These are phyloP conservation scores for Triops cancriformis DNA, from an alignment of 1,140 invertebrate species.

Conservation along the genomic window DNA sequence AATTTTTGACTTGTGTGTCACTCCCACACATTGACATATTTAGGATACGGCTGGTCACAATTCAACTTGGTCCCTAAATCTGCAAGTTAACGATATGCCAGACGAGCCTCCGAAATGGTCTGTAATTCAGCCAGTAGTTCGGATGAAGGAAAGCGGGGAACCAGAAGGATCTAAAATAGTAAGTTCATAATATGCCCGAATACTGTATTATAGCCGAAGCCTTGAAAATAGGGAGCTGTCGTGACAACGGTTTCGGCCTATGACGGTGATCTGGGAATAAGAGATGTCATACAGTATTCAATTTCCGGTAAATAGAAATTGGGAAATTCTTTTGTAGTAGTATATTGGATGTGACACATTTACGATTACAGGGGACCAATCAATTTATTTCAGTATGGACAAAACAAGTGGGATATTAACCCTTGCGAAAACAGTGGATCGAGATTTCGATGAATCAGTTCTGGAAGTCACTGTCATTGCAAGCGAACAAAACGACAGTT, in stretches of 20 bases:
- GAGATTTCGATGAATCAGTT: background rate
- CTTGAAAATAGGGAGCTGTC: background rate
- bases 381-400: constrained; percentile 14
- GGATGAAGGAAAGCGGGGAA: background rate
- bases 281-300: background rate
- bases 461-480: constrained; percentile 1
- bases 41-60: background rate
- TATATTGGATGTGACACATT: background rate
- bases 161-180: background rate
- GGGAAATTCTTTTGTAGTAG: background rate
- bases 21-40: background rate
- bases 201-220: background rate
- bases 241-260: background rate
- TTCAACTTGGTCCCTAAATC: background rate
- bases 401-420: background rate
- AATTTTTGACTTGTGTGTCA: background rate
- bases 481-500: background rate
- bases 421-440: background rate
- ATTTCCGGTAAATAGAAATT: background rate
- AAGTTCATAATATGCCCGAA: background rate
- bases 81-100: background rate
- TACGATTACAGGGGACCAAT: background rate
- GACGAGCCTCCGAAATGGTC: constrained; percentile 14
- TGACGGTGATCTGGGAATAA: constrained; percentile 18
- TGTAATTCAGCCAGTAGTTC: background rate